Evolutionary conservation across 2,888 invertebrate species (phyloP), one percentile per base, ranked within the genome.

Genomic region (Thysanoteuthis rhombus): DNA sequence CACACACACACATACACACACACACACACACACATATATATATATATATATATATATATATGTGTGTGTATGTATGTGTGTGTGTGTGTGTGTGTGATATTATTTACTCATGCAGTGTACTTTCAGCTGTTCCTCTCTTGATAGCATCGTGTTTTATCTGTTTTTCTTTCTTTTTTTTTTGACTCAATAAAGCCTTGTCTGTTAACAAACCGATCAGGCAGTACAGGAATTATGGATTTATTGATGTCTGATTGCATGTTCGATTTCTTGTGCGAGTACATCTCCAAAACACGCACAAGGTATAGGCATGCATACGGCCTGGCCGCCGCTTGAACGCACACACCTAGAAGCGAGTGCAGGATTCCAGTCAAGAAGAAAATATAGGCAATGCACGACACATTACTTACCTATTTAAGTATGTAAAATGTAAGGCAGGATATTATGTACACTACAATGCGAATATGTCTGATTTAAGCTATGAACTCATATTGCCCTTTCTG

Each of bases 321-420:
- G 75, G 75, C 75, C 75, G 75, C 75, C 75, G n/a, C 75, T 75
- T 75, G 75, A 75, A 75, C 75, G n/a, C 75, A 75, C n/a, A n/a
- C 75, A 75, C 75, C 75, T 75, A 10, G 16, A 75, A 75, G 75
- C n/a, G n/a, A 75, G 32, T n/a, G 5, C 52, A 52, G 12, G 22
- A 58, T 75, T 75, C 75, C 45, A 45, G 52, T 75, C 75, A n/a
- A n/a, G n/a, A 75, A 75, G n/a, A 75, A n/a, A n/a, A 75, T n/a
- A n/a, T 32, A 75, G 32, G 75, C 75, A 8, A 75, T 8, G n/a
- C 75, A 75, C 32, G 32, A n/a, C n/a, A 75, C 75, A 75, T 75
- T 75, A 75, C n/a, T 75, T 75, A 75, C 75, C 75, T n/a, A 75
- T n/a, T 75, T 75, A 75, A 75, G 75, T 32, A 75, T 75, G 75